Evolutionary conservation across 2,888 invertebrate species (phyloP), one percentile per base, ranked within the genome.

Genomic region (Tetranychus piercei): DNA sequence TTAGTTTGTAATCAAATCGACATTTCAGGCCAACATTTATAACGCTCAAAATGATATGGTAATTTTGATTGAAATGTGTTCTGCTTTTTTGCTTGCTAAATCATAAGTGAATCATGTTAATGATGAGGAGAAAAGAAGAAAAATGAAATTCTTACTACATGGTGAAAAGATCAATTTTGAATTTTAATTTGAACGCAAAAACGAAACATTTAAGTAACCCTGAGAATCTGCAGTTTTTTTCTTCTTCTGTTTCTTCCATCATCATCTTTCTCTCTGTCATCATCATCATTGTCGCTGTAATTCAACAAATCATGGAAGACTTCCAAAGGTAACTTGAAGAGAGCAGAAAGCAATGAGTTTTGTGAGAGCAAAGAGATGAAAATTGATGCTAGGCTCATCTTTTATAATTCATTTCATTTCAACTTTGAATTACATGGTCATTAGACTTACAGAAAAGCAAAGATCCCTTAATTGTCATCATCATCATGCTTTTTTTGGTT

Each of bases 191-290:
- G 22, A 20, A 69, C 20, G 23, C 18, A 67, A 23, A 20, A 69
- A 20, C 18, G n/a, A 22, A 23, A 23, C 69, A 22, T 20, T 69
- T 20, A 23, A 20, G 66, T 20, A 1, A 20, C 20, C 22, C 69
- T 69, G 34, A 69, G 69, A n/a, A 55, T 55, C 9, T 9, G n/a
- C 9, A 55, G 6, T 69, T 69, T 69, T 69, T 69, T 69, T 69
- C 20, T 9, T 23, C 1, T 66, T 11, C 66, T 8, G 15, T 6
- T 6, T 65, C 65, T 65, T 4, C 65, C n/a, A 65, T 65, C n/a
- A n/a, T 3, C 34, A 34, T 34, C 34, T 34, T n/a, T n/a, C n/a
- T 45, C 45, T 55, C 55, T 55, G 11, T 55, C 55, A 55, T 55
- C 55, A 45, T 45, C 45, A 55, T 55, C 55, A 55, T 55, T 55